phyloP scores from a whole-genome alignment of 2,113 vertebrate species.

The Corvus moneduloides region DNA sequence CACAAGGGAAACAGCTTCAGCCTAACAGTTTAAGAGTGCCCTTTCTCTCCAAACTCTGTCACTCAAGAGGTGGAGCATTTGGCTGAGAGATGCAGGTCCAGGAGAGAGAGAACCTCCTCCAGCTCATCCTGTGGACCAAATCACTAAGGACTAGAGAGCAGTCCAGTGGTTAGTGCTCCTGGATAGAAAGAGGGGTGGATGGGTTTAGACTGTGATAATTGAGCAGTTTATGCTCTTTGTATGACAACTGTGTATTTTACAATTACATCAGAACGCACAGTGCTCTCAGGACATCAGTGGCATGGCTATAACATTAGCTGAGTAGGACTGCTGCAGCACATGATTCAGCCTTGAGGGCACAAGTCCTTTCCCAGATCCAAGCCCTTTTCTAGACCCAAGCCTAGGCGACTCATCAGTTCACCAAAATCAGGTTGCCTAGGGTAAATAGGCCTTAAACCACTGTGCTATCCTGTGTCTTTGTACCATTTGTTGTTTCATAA shows the following conservation, averaged over 20 bases:
- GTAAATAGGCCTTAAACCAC: neutral
- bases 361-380: neutral
- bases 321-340: neutral
- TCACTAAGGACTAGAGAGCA: neutral
- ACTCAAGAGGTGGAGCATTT: neutral
- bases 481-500: neutral
- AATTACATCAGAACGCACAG: neutral
- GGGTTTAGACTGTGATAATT: neutral
- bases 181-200: neutral
- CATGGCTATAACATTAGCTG: neutral
- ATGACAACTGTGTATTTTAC: neutral
- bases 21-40: neutral
- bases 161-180: neutral
- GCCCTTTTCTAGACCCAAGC: neutral
- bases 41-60: neutral
- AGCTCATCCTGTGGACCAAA: neutral
- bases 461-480: neutral
- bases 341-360: neutral
- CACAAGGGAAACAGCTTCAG: neutral
- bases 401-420: neutral
- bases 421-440: neutral
- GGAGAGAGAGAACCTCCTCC: neutral
- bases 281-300: neutral
- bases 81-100: neutral
- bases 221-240: neutral